Evolutionary conservation across 2,797 vertebrate species (phyloP).

Genomic region (Melanotaenia trifasciata): DNA sequence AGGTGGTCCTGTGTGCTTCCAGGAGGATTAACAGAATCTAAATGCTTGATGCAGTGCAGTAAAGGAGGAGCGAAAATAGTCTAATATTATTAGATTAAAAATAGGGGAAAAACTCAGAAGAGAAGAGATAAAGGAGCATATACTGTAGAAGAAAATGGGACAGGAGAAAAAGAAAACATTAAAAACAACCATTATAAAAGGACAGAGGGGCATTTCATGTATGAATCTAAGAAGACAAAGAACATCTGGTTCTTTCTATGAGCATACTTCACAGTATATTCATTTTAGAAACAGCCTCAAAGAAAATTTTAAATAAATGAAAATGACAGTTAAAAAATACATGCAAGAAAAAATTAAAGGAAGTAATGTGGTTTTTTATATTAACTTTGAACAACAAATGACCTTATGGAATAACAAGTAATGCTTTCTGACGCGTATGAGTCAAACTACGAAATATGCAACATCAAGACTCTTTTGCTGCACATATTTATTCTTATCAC

Average conservation of each 20-base stretch:
- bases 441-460: not conserved
- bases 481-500: not conserved
- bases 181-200: not conserved
- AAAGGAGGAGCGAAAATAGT: conserved; percentile 4
- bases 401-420: not conserved
- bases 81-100: conserved; percentile 13
- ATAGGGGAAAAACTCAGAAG: not conserved
- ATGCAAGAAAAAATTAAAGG: not conserved
- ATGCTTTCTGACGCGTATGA: not conserved
- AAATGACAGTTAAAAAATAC: conserved; percentile 1
- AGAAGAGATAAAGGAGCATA: conserved; percentile 3
- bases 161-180: conserved; percentile 10
- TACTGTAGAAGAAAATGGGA: not conserved
- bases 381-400: not conserved
- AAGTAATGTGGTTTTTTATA: conserved; percentile 3
- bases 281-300: conserved; percentile 15
- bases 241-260: not conserved
- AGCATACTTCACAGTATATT: conserved; percentile 6
- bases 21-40: conserved; percentile 46
- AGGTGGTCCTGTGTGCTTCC: conserved; percentile 51
- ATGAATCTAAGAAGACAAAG: not conserved
- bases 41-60: conserved; percentile 40
- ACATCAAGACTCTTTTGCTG: not conserved
- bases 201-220: not conserved
- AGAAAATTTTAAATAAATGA: not conserved